Evolutionary conservation across 2,888 invertebrate species (phyloP).

Genomic region (Pandemis heparana): DNA sequence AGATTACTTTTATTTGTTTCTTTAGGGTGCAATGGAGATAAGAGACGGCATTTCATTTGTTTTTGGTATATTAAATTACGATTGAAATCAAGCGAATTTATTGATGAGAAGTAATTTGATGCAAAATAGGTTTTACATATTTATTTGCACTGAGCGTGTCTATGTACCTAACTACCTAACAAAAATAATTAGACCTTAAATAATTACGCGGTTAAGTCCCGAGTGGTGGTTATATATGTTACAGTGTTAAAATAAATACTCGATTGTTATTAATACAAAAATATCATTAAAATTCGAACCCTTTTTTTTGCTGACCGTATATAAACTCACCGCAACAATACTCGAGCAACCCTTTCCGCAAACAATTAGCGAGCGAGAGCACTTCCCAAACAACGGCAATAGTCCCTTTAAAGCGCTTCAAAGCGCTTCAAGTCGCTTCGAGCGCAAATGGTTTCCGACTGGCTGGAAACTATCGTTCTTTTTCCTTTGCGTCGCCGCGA

Average conservation of each 20-base stretch:
- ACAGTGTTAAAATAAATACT: background rate
- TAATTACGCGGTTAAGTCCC: too few relatives aligned
- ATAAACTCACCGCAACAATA: slow-evolving; percentile 75
- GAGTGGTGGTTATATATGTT: too few relatives aligned
- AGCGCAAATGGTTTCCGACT: slow-evolving; percentile 71
- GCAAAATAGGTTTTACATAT: background rate
- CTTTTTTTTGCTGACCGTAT: slow-evolving; percentile 61
- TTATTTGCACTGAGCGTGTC: too few relatives aligned
- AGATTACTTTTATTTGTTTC: background rate
- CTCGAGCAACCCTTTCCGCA: slow-evolving; percentile 83
- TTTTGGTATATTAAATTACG: too few relatives aligned
- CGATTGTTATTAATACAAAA: background rate
- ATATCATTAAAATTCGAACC: background rate
- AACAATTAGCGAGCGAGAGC: slow-evolving; percentile 83
- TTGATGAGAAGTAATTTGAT: too few relatives aligned
- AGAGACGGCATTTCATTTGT: too few relatives aligned
- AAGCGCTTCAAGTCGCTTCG: slow-evolving; percentile 53
- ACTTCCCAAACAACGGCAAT: slow-evolving; percentile 78
- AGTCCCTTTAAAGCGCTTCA: slow-evolving; percentile 61
- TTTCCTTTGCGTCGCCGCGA: slow-evolving; percentile 71
- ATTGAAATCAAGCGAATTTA: too few relatives aligned
- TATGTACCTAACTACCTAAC: too few relatives aligned
- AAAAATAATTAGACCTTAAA: too few relatives aligned
- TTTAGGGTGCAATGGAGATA: too few relatives aligned
- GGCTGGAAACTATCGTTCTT: slow-evolving; percentile 72